These are phyloP conservation scores for Pherbina coryleti DNA, from an alignment of 2,888 invertebrate species.

Conservation along the genomic window DNA sequence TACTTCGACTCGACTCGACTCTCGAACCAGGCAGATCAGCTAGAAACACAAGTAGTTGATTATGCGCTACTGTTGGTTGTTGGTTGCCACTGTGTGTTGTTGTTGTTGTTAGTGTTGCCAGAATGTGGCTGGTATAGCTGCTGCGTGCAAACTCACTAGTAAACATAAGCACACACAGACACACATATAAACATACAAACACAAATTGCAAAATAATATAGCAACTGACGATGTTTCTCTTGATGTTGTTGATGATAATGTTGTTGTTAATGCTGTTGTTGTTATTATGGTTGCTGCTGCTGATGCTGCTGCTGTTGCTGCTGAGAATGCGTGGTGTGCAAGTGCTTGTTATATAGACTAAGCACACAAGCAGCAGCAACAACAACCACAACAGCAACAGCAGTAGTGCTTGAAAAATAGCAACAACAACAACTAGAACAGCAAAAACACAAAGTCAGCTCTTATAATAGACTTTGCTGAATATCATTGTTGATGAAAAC, in stretches of 20 bases:
- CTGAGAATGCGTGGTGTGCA: background rate
- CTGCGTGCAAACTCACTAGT: background rate
- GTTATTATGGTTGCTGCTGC: too few species aligned
- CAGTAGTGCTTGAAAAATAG: background rate
- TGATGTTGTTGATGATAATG: too few species aligned
- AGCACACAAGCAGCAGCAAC: background rate
- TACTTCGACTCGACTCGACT: too few species aligned
- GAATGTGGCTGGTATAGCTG: background rate
- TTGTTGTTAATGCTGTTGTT: too few species aligned
- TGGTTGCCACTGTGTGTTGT: background rate
- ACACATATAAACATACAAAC: background rate
- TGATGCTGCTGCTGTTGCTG: background rate
- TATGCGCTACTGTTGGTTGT: background rate
- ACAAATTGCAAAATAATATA: background rate
- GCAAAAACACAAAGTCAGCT: background rate
- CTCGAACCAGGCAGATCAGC: background rate
- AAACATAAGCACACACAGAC: too few species aligned
- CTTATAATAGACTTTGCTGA: background rate
- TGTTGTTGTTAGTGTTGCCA: background rate
- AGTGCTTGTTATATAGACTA: background rate
- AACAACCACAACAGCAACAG: background rate
- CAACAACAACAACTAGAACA: background rate
- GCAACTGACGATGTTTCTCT: background rate
- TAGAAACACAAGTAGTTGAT: conserved; percentile 7
- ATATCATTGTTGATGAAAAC: background rate